A percentile compares a stretch with the other conserved stretches of the same genome.
These are phyloP conservation scores for Monopis laevigella DNA, from an alignment of 2,888 invertebrate genomes.

Conservation along the genomic window DNA sequence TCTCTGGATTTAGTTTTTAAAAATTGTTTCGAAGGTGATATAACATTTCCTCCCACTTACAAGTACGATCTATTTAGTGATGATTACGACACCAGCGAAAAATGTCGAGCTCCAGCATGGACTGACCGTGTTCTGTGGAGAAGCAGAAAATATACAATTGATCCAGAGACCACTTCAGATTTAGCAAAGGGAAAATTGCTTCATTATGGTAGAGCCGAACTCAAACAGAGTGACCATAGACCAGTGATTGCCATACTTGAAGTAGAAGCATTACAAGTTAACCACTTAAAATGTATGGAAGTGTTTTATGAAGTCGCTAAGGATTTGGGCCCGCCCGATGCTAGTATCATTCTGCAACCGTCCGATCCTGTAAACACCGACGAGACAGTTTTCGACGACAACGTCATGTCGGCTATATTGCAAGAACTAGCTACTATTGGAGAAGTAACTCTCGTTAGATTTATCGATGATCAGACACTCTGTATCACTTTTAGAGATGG, in stretches of 20 bases:
- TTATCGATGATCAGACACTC: slow-evolving; percentile 83
- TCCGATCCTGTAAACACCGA: slow-evolving; percentile 44
- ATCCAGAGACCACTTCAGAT: slow-evolving; percentile 71
- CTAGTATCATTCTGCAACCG: slow-evolving; percentile 82
- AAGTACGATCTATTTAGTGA: slow-evolving; percentile 99
- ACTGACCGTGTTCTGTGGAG: slow-evolving; percentile 98
- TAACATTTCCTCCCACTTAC: slow-evolving; percentile 95
- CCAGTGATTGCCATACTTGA: slow-evolving; percentile 94
- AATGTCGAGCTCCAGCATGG: slow-evolving; percentile 97
- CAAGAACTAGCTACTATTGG: slow-evolving; percentile 86
- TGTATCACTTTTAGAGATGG: slow-evolving; percentile 94
- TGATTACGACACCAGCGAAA: slow-evolving; percentile 99
- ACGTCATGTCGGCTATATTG: slow-evolving; percentile 80
- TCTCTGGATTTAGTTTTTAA: slow-evolving; percentile 86
- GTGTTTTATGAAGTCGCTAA: slow-evolving; percentile 87
- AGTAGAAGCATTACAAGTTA: slow-evolving; percentile 84
- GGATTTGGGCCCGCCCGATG: slow-evolving; percentile 94
- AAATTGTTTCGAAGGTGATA: slow-evolving; percentile 91
- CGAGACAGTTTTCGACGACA: slow-evolving; percentile 79
- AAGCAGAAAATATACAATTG: slow-evolving; percentile 77
- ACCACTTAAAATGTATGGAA: slow-evolving; percentile 77
- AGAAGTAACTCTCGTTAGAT: slow-evolving; percentile 89
- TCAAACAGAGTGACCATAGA: slow-evolving; percentile 97
- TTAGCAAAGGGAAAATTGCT: slow-evolving; percentile 83
- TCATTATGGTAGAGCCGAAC: slow-evolving; percentile 92